phyloP scores from a whole-genome alignment of 2,888 invertebrate species.

The Ophioninae sp. region DNA sequence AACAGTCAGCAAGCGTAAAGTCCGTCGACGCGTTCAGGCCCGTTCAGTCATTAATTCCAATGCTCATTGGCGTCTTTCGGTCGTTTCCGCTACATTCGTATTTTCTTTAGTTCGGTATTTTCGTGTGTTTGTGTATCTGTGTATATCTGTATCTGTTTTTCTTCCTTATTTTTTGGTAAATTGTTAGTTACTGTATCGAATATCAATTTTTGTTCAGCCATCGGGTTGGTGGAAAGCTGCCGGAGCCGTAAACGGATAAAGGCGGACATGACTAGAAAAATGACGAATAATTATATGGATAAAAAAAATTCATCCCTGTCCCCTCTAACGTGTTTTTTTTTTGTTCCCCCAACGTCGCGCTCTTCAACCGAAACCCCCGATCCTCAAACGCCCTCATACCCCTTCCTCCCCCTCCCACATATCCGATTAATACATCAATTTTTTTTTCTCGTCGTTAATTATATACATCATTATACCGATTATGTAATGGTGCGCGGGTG shows the following conservation, averaged over 20 bases:
- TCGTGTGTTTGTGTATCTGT: background rate
- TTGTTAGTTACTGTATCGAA: too few relatives aligned
- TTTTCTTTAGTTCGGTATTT: background rate
- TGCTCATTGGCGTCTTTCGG: background rate
- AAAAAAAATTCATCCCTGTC: conserved; percentile 27
- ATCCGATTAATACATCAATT: conserved; percentile 35
- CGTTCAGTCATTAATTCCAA: conserved; percentile 25
- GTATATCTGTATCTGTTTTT: conserved; percentile 15
- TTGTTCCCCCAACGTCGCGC: conserved; percentile 38
- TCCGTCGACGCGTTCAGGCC: conserved; percentile 65
- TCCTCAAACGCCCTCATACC: background rate
- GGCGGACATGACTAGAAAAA: conserved; percentile 61
- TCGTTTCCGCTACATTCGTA: conserved; percentile 15
- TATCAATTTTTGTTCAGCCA: conserved; percentile 4
- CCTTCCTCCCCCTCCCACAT: background rate
- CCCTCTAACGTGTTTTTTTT: background rate
- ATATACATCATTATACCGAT: conserved; percentile 61
- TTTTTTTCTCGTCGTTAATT: conserved; percentile 44
- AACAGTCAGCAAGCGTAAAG: conserved; percentile 79
- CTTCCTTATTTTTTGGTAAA: background rate
- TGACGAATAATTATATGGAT: conserved; percentile 47
- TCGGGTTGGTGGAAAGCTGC: conserved; percentile 38
- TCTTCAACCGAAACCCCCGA: conserved; percentile 34
- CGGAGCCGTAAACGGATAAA: conserved; percentile 56
- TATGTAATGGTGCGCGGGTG: conserved; percentile 58